These are phyloP conservation scores for Spatula clypeata DNA, from an alignment of 2,797 vertebrate species.

Conservation along the genomic window DNA sequence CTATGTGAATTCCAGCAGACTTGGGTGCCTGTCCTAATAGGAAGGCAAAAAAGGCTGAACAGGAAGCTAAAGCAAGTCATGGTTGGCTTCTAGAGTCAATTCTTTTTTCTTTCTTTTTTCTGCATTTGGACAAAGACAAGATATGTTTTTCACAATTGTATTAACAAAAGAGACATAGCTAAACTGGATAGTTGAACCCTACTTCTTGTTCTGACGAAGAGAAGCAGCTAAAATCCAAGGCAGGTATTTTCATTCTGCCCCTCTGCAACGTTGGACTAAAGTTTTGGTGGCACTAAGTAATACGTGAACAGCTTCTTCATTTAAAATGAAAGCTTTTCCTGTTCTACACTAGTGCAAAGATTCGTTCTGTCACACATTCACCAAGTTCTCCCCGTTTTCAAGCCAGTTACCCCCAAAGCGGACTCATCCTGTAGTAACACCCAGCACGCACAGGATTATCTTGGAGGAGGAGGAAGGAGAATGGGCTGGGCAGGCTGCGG, in stretches of 20 bases:
- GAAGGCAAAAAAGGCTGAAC: constrained; percentile 8
- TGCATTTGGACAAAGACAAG: not conserved
- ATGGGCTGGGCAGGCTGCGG: not conserved
- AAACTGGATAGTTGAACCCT: not conserved
- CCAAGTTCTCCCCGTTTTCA: not conserved
- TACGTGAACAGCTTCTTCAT: fast-evolving
- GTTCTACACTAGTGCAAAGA: not conserved
- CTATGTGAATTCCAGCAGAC: not conserved
- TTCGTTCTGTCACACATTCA: not conserved
- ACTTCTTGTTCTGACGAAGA: not conserved
- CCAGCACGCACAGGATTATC: not conserved
- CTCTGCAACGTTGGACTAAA: not conserved
- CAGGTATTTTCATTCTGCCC: not conserved
- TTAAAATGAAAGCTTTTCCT: not conserved
- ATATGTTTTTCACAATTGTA: not conserved
- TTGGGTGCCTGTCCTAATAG: not conserved
- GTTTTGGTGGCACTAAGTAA: not conserved
- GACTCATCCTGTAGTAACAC: not conserved
- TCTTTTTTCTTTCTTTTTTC: too few species aligned
- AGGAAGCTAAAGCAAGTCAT: not conserved
- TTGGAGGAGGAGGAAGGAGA: not conserved
- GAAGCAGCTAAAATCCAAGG: not conserved
- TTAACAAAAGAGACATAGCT: not conserved
- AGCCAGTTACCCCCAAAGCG: not conserved
- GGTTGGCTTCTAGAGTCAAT: not conserved